A percentile compares a stretch with the other conserved stretches of the same genome.
Evolutionary conservation across 1,140 invertebrate species (phyloP).

Genomic region (Hycleus cichorii): DNA sequence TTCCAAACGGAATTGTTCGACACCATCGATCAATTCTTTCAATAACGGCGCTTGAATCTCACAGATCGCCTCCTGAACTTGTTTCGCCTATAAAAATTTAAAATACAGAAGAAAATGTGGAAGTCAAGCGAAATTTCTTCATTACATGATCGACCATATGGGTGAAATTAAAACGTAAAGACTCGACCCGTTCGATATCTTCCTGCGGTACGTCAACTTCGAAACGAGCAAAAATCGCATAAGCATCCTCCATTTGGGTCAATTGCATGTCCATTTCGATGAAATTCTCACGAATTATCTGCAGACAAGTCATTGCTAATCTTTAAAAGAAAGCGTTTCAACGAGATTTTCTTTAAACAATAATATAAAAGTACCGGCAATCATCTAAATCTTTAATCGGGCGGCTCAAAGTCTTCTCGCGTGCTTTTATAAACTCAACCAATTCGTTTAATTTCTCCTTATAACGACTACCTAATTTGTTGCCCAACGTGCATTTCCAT

Average conservation of each 20-base stretch:
- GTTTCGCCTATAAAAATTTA: slow-evolving; percentile 48
- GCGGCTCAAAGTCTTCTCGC: slow-evolving; percentile 56
- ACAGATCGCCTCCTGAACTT: slow-evolving; percentile 63
- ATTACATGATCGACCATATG: slow-evolving; percentile 64
- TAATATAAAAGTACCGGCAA: slow-evolving; percentile 40
- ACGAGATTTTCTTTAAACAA: not conserved
- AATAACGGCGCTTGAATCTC: slow-evolving; percentile 70
- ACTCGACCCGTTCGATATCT: slow-evolving; percentile 70
- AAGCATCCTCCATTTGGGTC: slow-evolving; percentile 70
- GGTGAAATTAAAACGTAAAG: slow-evolving; percentile 66
- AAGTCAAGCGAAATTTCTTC: not conserved
- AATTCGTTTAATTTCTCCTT: slow-evolving; percentile 56
- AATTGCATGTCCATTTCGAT: slow-evolving; percentile 71
- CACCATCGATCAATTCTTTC: slow-evolving; percentile 60
- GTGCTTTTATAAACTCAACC: slow-evolving; percentile 61
- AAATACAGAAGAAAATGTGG: not conserved
- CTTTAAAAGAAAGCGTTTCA: slow-evolving; percentile 29
- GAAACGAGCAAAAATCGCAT: slow-evolving; percentile 62
- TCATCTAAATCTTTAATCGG: slow-evolving; percentile 67
- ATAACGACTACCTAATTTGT: slow-evolving; percentile 51
- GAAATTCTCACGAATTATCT: slow-evolving; percentile 63
- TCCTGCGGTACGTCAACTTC: slow-evolving; percentile 66
- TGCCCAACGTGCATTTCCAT: slow-evolving; percentile 63
- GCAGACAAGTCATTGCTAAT: slow-evolving; percentile 66
- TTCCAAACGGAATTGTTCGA: slow-evolving; percentile 59